Evolutionary conservation across 2,113 vertebrate species (phyloP).

Genomic region (Cnemophilus loriae): DNA sequence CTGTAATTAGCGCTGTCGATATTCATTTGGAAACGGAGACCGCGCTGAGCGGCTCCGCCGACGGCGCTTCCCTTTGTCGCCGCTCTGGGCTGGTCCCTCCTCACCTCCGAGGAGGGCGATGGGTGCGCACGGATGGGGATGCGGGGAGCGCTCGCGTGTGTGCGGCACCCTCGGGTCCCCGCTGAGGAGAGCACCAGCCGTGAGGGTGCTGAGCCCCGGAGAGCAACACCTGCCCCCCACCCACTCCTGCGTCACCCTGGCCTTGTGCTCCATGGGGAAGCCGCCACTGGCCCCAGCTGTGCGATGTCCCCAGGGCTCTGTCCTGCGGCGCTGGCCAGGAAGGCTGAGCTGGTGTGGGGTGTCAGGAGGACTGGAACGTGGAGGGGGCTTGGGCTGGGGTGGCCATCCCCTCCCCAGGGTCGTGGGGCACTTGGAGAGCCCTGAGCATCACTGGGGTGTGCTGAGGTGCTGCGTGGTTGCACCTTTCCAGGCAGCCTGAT

Average conservation of each 20-base stretch:
- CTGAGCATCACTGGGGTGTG: accelerated
- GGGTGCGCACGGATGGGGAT: background rate
- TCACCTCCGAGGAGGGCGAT: background rate
- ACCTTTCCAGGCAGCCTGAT: background rate
- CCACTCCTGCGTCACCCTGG: background rate
- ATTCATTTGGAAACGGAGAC: slow-evolving; percentile 48
- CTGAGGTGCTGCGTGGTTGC: accelerated
- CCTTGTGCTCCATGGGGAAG: accelerated
- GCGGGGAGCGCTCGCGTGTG: accelerated
- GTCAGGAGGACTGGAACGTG: accelerated
- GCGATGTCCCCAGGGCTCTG: background rate
- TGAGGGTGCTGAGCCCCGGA: background rate
- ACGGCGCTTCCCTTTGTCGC: background rate
- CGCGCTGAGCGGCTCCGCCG: background rate
- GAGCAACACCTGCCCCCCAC: background rate
- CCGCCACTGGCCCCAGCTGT: accelerated
- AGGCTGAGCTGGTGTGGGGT: background rate
- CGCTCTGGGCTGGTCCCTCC: background rate
- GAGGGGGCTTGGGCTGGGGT: background rate
- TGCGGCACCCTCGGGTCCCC: accelerated
- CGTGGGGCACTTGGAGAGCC: accelerated
- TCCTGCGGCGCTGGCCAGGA: accelerated
- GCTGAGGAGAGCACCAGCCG: accelerated
- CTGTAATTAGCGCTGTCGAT: slow-evolving; percentile 63
- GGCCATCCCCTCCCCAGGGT: background rate